Evolutionary conservation across 2,888 invertebrate species (phyloP), one percentile per base, ranked within the genome.

Genomic region (Pycnomerus fuliginosus): DNA sequence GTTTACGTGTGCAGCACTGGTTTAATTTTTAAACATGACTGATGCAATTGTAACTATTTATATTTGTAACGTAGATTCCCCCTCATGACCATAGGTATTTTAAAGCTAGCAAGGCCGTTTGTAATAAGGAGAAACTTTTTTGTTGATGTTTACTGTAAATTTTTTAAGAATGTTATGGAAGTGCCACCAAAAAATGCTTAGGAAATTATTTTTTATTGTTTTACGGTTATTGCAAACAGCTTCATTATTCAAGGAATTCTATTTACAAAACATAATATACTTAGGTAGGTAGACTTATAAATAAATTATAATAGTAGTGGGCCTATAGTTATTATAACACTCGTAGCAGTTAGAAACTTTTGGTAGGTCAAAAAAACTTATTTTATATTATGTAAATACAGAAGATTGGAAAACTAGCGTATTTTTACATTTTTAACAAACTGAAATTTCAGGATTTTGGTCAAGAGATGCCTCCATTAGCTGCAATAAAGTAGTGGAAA

Each of bases 251-350:
- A 36, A 31, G 42, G 36, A 43, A 43, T 36, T 43, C 35, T 43
- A 43, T 43, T 43, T 43, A 50, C 42, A 47, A 47, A 38, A 44
- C 24, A 47, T 41, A 47, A 44, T 33, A 59, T 61, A 61, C 45
- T 58, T 67, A 69, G 62, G 53, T 68, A 68, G 67, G 62, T 68
- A 69, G 68, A 62, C 61, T 56, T 62, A 65, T 59, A 54, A 65
- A 60, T 62, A 64, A 65, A 63, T 63, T 62, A 64, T 58, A 54
- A 56, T 54, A 61, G 66, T 69, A 68, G 67, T 66, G 66, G 68
- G 68, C 68, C 68, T 69, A 67, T 68, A 67, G 67, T 65, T 66
- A 65, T 67, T 65, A 64, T 64, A 56, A 39, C 39, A 48, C 43
- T 38, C 31, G 24, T 44, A 48, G 41, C 16, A 41, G 48, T 51